Evolutionary conservation across 2,797 vertebrate genomes (phyloP), one percentile per base, ranked within the genome.

Genomic region (Myotis vivesi): DNA sequence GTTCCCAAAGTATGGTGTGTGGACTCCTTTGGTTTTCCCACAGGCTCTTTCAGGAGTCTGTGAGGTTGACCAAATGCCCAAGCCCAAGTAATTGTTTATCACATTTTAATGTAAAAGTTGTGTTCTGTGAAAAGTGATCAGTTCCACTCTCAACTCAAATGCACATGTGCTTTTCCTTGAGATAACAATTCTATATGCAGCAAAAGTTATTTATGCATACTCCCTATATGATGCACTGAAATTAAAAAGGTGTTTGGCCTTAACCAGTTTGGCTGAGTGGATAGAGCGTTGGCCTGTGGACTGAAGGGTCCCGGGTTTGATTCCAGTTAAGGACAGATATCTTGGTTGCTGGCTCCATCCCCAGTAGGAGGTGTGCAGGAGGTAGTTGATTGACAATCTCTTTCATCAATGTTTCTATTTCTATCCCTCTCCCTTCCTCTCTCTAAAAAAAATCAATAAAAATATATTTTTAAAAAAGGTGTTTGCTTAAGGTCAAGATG

Each of bases 101-200:
- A 59, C 76, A 20, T 95, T 89, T 88, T 20, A 49, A 53, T n/a
- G 59, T 93, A 72, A 90, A 84, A 90, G 22, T 94, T 79, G 17
- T 75, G 22, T 95, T 83, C 28, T 25, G 0, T 90, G 75, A 79
- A 66, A 80, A 89, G 19, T 83, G 36, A 23, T 36, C 3, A 49
- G 22, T 87, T 82, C 49, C 83, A 16, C 19, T 95, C 23, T 71
- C 3, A 95, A 8, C 28, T 82, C 49, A 84, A 51, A 81, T 84
- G 20, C n/a, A 55, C 8, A 33, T 38, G 33, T 62, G 23, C 23
- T 91, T 87, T 94, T 82, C 38, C 36, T 90, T 82, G 53, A 87
- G 25, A 57, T 66, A 80, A 53, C 23, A 81, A 6, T 73, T 75
- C 11, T 22, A 33, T 75, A 38, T 69, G 44, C 28, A 72, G 30